Percentiles rank a stretch among this genome's conserved stretches.
Conservation (phyloP, 2,888 invertebrate genomes). For the Quadriops clusia region DNA sequence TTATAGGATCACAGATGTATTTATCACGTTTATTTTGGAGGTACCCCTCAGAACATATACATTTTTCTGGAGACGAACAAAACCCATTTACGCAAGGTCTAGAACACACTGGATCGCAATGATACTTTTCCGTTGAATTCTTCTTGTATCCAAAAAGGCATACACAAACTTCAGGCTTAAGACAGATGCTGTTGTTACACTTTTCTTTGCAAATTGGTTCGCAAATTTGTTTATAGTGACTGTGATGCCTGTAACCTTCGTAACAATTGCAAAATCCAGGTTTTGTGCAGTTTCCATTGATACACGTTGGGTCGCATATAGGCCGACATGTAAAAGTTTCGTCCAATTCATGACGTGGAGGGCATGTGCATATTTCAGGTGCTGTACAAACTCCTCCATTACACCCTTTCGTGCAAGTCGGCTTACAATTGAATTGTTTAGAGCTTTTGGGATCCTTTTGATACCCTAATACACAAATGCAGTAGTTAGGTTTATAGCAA, state of each 20-base stretch:
- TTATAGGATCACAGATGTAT: no score
- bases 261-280: conserved; percentile 7
- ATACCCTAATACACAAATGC: no score
- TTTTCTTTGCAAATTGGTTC: conserved; percentile 7
- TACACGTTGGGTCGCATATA: no score
- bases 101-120: conserved; percentile 23
- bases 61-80: conserved; percentile 3
- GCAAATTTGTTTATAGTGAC: conserved; percentile 1
- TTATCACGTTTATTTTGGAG: no score
- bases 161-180: no score
- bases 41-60: no score
- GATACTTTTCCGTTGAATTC: no score
- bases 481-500: no score
- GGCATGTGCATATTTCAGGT: conserved; percentile 13
- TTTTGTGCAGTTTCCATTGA: conserved; percentile 6
- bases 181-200: no score
- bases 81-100: conserved; percentile 13
- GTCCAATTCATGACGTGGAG: not conserved
- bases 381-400: conserved; percentile 19
- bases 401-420: conserved; percentile 18
- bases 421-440: conserved; percentile 20
- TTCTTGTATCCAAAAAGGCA: no score
- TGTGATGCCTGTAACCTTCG: conserved; percentile 8
- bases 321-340: no score
- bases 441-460: no score